A percentile compares a stretch with the other conserved stretches of the same genome.
phyloP scores from a whole-genome alignment of 2,113 vertebrate genomes.

The Engraulis encrasicolus region DNA sequence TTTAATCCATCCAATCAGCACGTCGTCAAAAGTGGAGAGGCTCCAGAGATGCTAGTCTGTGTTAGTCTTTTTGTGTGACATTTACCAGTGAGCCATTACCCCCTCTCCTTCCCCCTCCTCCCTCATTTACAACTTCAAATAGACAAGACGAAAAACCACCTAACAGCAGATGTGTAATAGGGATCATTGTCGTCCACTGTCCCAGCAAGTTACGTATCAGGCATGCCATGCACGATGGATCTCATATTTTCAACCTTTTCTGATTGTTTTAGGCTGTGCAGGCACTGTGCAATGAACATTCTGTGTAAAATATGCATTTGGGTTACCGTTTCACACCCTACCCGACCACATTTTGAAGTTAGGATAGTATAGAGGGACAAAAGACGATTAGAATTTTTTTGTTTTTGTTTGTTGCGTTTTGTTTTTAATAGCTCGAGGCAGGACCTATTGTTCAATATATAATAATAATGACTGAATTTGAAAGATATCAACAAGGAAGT shows the following conservation, averaged over 20 bases:
- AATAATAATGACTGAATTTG: constrained; percentile 58
- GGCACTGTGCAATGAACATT: constrained; percentile 44
- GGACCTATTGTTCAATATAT: constrained; percentile 71
- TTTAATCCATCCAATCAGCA: not conserved
- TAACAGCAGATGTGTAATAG: constrained; percentile 26
- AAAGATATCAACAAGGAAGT: constrained; percentile 59
- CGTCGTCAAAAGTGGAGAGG: constrained; percentile 36
- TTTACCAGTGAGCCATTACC: constrained; percentile 57
- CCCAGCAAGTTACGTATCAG: constrained; percentile 15
- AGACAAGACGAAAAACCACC: constrained; percentile 39
- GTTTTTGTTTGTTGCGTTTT: constrained; percentile 1
- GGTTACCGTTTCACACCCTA: constrained; percentile 17
- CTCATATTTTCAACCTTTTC: constrained; percentile 38
- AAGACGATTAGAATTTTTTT: constrained; percentile 27
- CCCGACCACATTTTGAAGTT: constrained; percentile 35
- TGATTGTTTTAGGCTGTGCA: constrained; percentile 48
- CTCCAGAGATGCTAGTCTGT: constrained; percentile 44
- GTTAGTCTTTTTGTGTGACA: constrained; percentile 63
- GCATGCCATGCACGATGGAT: constrained; percentile 38
- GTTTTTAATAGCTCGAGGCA: constrained; percentile 58
- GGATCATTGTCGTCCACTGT: not conserved
- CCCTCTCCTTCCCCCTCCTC: not conserved
- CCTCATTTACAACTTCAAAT: not conserved
- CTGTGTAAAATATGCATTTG: constrained; percentile 21
- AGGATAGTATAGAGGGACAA: not conserved